Evolutionary conservation across 2,797 vertebrate species (phyloP), one percentile per base, ranked within the genome.

Genomic region (Remorina albescens): DNA sequence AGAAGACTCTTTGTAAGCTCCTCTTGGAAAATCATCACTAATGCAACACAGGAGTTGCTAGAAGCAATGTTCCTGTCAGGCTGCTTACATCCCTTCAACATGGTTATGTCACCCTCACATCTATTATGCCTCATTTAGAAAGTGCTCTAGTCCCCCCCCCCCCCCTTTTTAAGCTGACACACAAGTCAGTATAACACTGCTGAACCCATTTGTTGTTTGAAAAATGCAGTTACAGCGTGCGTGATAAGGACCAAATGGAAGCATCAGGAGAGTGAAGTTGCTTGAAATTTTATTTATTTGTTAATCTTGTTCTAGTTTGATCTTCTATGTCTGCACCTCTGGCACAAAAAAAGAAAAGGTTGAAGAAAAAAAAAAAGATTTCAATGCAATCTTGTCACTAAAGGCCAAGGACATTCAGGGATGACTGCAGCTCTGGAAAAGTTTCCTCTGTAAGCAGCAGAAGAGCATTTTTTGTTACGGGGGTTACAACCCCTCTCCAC

Each of bases 1-100:
- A 72, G 86, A 86, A 85, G 86, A 82, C 57, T 74, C 76, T 85
- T 75, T 83, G 85, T 84, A 82, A 85, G 78, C 53, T 26, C 73
- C 88, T 88, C 80, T 75, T 91, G 84, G 86, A 91, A 91, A 89
- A 91, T 88, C 91, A 91, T 90, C 89, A 90, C 89, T 92, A 92
- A 93, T 90, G 86, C 90, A 91, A 87, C 88, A 76, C 87, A 80
- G 78, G 79, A 90, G 86, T 81, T 87, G 88, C 86, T 86, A 71
- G 85, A 86, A 91, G 89, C 86, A 13, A 84, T 90, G 86, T 90
- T 89, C 86, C 85, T 88, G 82, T 89, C 79, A 87, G 78, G 70
- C 78, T 71, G 85, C 89, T 86, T 85, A 84, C 85, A 87, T 85
- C 86, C 66, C 76, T 85, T 81, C 84, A 85, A 84, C 86, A 78